A percentile compares a stretch with the other conserved stretches of the same genome.
These are phyloP conservation scores for Strongylocentrotus purpuratus DNA, from an alignment of 35 echinoderm and acorn worm species.

Conservation along the genomic window DNA sequence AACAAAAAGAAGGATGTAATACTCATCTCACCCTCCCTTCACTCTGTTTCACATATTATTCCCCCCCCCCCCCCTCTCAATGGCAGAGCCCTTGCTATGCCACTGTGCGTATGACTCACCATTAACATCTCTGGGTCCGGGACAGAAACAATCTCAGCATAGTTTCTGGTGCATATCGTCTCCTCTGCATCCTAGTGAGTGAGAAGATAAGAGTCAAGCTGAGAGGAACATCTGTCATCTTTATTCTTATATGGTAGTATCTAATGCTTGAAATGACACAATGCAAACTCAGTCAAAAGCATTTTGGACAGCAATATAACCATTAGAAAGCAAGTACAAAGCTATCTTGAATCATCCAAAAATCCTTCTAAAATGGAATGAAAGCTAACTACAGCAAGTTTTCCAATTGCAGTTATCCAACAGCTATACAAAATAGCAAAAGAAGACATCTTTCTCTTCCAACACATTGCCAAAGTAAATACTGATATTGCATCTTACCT, in stretches of 20 bases:
- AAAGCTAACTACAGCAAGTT: no score
- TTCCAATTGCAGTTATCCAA: background rate
- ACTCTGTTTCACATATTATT: no score
- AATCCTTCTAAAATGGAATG: no score
- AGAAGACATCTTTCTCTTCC: background rate
- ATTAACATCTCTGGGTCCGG: constrained; percentile 96
- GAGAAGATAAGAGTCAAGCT: background rate
- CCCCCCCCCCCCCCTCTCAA: no score
- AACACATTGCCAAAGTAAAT: background rate
- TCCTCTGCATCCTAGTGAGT: constrained; percentile 87
- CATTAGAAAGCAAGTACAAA: no score
- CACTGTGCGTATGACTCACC: constrained; percentile 56
- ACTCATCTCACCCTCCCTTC: no score
- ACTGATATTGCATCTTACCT: constrained; percentile 55
- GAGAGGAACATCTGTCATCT: background rate
- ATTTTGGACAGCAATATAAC: no score
- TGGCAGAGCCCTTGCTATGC: no score
- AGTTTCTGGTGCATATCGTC: constrained; percentile 74
- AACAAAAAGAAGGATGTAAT: no score
- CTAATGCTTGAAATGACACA: background rate
- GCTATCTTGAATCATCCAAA: no score
- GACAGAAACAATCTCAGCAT: constrained; percentile 96
- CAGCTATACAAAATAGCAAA: background rate
- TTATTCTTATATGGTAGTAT: background rate
- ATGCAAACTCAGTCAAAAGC: background rate